phyloP scores from a whole-genome alignment of 2,888 invertebrate genomes.

The Eueremaeus valkanovi region DNA sequence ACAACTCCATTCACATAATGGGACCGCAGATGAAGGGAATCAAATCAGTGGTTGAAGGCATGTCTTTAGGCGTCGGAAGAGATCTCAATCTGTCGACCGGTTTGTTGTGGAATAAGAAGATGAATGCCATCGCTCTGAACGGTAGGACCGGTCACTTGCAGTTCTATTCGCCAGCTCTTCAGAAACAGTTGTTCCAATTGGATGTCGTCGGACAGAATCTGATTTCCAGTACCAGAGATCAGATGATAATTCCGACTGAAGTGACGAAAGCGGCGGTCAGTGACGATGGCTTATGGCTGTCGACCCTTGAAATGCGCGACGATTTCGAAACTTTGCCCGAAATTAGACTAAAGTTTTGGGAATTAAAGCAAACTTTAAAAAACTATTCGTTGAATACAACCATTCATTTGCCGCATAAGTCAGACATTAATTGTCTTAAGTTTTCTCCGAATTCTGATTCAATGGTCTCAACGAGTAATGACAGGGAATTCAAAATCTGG shows the following conservation, averaged over 20 bases:
- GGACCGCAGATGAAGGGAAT: constrained; percentile 34
- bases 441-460: constrained; percentile 58
- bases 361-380: constrained; percentile 56
- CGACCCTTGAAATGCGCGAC: constrained; percentile 58
- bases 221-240: constrained; percentile 61
- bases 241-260: constrained; percentile 61
- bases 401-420: constrained; percentile 67
- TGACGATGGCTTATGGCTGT: constrained; percentile 66
- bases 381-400: constrained; percentile 70
- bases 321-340: constrained; percentile 61
- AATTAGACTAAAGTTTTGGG: constrained; percentile 71
- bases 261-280: constrained; percentile 66
- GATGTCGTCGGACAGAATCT: constrained; percentile 69
- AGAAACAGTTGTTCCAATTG: constrained; percentile 61
- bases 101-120: constrained; percentile 51
- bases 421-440: constrained; percentile 59
- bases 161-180: constrained; percentile 56
- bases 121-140: constrained; percentile 54
- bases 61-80: background rate
- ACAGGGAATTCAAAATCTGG: constrained; percentile 70
- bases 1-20: constrained; percentile 59
- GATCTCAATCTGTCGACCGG: constrained; percentile 51
- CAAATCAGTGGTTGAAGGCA: constrained; percentile 27
- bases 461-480: constrained; percentile 63
- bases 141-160: constrained; percentile 55